A percentile compares a stretch with the other conserved stretches of the same genome.
phyloP scores from a whole-genome alignment of 2,113 vertebrate species.

The Cebidichthys violaceus region DNA sequence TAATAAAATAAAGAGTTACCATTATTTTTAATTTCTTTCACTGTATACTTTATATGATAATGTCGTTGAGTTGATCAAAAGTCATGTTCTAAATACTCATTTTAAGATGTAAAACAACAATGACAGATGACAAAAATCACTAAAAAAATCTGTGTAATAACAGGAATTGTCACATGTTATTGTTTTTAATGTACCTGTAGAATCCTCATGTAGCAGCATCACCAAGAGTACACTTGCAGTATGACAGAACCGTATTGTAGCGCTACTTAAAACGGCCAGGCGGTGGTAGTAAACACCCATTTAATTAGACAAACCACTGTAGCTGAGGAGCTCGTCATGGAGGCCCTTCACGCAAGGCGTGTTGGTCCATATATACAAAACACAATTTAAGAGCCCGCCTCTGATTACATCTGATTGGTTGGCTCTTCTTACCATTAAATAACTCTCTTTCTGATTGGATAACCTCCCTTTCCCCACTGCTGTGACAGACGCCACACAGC shows the following conservation, averaged over 20 bases:
- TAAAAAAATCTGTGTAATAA: background rate
- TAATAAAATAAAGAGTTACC: background rate
- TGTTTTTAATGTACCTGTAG: background rate
- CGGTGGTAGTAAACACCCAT: conserved; percentile 46
- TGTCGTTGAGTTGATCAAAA: background rate
- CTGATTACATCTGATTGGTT: conserved; percentile 43
- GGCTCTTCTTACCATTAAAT: fast-evolving
- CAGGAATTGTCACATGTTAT: background rate
- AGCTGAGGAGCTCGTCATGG: background rate
- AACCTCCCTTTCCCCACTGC: background rate
- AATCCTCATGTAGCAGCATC: background rate
- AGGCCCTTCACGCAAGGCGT: conserved; percentile 19
- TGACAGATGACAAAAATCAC: background rate
- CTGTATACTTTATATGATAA: background rate
- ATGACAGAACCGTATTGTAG: background rate
- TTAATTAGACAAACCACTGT: background rate
- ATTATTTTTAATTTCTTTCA: background rate
- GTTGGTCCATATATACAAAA: background rate
- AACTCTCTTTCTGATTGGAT: conserved; percentile 58
- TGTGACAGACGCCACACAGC: conserved; percentile 36
- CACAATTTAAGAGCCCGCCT: conserved; percentile 42
- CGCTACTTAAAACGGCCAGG: conserved; percentile 34
- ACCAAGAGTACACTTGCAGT: background rate
- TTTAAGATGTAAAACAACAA: background rate
- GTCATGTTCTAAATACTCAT: background rate